phyloP scores from a whole-genome alignment of 2,888 invertebrate genomes.

The Sphaerolaimus hirsutus region DNA sequence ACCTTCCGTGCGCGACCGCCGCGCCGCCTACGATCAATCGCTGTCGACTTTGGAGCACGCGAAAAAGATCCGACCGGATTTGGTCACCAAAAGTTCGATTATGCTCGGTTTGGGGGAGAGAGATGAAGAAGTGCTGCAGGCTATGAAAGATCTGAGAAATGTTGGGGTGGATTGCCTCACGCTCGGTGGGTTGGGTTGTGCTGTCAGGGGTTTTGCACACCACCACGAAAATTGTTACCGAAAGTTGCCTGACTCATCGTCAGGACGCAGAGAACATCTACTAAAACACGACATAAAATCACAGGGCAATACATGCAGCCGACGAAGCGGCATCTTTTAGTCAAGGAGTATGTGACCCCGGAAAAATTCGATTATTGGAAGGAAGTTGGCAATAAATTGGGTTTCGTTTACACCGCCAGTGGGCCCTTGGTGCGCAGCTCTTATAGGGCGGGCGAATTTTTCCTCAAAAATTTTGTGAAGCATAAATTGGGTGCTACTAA shows the following conservation, averaged over 20 bases:
- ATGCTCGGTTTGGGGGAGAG: slow-evolving; percentile 85
- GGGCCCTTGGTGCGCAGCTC: slow-evolving; percentile 88
- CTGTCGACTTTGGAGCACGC: slow-evolving; percentile 49
- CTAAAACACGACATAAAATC: too few relatives aligned
- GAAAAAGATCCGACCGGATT: slow-evolving; percentile 49
- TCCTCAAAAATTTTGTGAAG: slow-evolving; percentile 18
- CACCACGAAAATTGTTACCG: too few relatives aligned
- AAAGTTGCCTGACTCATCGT: too few relatives aligned
- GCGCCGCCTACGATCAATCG: slow-evolving; percentile 75
- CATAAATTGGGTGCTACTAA: slow-evolving; percentile 6
- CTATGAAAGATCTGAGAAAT: slow-evolving; percentile 42
- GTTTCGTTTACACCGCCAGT: slow-evolving; percentile 85
- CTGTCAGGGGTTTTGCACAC: too few relatives aligned
- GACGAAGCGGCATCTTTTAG: slow-evolving; percentile 67
- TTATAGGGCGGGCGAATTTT: slow-evolving; percentile 74
- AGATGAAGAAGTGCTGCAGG: slow-evolving; percentile 58
- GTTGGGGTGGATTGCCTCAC: slow-evolving; percentile 75
- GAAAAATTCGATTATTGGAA: slow-evolving; percentile 71
- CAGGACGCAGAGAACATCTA: too few relatives aligned
- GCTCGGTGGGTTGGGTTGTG: too few relatives aligned
- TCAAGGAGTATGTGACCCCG: slow-evolving; percentile 63
- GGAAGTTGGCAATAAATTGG: slow-evolving; percentile 49
- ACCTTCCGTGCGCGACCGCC: slow-evolving; percentile 52
- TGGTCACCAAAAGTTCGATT: slow-evolving; percentile 87
- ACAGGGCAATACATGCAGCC: slow-evolving; percentile 99